These are phyloP conservation scores for Tachystola acroxantha DNA, from an alignment of 2,888 invertebrate species.

Conservation along the genomic window DNA sequence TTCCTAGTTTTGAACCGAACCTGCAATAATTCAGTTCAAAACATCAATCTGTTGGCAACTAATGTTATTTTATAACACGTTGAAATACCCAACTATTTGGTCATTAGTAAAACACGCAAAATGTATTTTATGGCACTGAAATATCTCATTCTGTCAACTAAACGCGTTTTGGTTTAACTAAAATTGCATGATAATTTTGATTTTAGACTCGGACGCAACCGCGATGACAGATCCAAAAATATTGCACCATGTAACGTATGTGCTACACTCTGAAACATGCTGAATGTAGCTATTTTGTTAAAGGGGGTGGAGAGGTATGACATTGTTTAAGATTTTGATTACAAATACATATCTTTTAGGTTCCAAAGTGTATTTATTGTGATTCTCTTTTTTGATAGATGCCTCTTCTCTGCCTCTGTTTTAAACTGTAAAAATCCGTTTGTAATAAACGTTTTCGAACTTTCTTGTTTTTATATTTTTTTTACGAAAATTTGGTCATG, in stretches of 20 bases:
- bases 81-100: slow-evolving; percentile 37
- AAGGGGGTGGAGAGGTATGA: not conserved
- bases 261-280: slow-evolving; percentile 13
- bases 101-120: slow-evolving; percentile 43
- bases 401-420: no score
- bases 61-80: slow-evolving; percentile 12
- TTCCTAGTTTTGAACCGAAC: no score
- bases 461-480: no score
- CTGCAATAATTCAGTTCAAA: no score
- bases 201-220: slow-evolving; percentile 49
- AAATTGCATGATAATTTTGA: slow-evolving; percentile 71
- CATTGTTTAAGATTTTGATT: no score
- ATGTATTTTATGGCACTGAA: slow-evolving; percentile 43
- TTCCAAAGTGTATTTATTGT: no score
- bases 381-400: no score
- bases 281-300: not conserved
- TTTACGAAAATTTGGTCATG: no score
- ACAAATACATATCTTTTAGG: no score
- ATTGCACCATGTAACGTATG: slow-evolving; percentile 21
- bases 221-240: slow-evolving; percentile 60
- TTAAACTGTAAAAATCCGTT: no score
- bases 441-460: no score
- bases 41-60: no score
- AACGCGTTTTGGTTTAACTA: slow-evolving; percentile 62
- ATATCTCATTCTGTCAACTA: slow-evolving; percentile 67